Evolutionary conservation across 2,888 invertebrate species (phyloP), one percentile per base, ranked within the genome.

Genomic region (Julus scanicus): DNA sequence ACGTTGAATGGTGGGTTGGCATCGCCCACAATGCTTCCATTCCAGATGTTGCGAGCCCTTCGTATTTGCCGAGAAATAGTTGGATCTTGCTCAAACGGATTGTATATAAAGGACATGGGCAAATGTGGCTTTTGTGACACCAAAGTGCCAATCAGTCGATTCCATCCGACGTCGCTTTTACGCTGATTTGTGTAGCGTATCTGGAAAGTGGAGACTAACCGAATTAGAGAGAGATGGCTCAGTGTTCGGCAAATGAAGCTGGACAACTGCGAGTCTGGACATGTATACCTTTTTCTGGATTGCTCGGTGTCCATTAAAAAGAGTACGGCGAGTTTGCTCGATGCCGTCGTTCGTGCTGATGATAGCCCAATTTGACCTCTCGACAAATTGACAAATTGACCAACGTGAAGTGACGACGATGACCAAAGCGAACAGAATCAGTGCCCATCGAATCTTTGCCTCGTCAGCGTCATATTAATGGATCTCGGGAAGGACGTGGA

Each of bases 61-160:
- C 17, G 9, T 15, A 15, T 53, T 71, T 71, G 71, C 6, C 6
- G 53, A 53, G 53, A 53, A 53, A 53, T 53, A 0, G 53, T 4
- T 17, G 53, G 13, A 15, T 53, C 53, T 53, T 53, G 4, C 15
- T 13, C 53, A 8, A 71, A 29, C 9, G 29, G 53, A 71, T 29
- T 8, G 71, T 29, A 29, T 29, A 71, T 63, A 63, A 63, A 8
- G n/a, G 71, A 8, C 71, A 8, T 2, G 71, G 71, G 20, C n/a
- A n/a, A 71, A 71, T 71, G 71, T 71, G 71, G 71, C 71, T 71
- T 71, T 71, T 71, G 71, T 71, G 71, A 71, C 6, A 71, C 71
- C 71, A 13, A 71, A 71, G 71, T 71, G 71, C 71, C 71, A 71
- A 71, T 71, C 71, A 71, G 71, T 71, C 29, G 71, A 29, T 71